A percentile compares a stretch with the other conserved stretches of the same genome.
Conservation (phyloP, 2,113 vertebrate genomes). For the Dicrurus megarhynchus region DNA sequence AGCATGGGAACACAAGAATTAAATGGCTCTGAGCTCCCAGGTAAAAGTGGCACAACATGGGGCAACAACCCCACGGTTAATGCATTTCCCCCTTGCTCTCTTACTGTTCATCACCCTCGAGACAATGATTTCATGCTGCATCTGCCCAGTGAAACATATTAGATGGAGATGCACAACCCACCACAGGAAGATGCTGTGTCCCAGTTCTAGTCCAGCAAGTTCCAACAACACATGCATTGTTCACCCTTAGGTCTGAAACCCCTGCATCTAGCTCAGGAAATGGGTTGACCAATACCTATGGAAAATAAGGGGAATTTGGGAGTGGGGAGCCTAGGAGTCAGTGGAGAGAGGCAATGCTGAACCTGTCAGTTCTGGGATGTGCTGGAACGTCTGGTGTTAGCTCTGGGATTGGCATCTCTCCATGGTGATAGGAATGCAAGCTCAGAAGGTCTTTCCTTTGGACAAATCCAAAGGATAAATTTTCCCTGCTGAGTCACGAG, state of each 20-base stretch:
- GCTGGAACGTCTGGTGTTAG: neutral
- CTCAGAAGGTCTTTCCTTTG: neutral
- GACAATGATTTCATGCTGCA: neutral
- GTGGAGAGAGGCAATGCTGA: neutral
- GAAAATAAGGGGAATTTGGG: neutral
- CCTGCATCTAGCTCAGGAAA: neutral
- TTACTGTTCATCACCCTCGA: neutral
- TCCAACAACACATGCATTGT: neutral
- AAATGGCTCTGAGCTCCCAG: neutral
- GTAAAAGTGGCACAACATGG: neutral
- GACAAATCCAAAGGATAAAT: neutral
- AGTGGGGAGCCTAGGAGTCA: neutral
- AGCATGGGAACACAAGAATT: neutral
- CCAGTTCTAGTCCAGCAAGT: neutral
- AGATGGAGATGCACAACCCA: neutral
- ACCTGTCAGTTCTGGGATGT: fast-evolving
- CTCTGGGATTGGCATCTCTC: neutral
- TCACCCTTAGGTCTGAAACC: neutral
- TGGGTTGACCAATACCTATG: neutral
- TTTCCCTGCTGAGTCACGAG: neutral
- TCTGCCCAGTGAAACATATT: neutral
- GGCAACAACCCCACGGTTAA: neutral
- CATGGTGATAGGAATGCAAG: fast-evolving
- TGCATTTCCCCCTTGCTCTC: neutral
- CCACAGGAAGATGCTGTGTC: neutral